Base-by-base conservation (phyloP, 2,888 invertebrate genomes). In the Heterodera filipjevi region DNA sequence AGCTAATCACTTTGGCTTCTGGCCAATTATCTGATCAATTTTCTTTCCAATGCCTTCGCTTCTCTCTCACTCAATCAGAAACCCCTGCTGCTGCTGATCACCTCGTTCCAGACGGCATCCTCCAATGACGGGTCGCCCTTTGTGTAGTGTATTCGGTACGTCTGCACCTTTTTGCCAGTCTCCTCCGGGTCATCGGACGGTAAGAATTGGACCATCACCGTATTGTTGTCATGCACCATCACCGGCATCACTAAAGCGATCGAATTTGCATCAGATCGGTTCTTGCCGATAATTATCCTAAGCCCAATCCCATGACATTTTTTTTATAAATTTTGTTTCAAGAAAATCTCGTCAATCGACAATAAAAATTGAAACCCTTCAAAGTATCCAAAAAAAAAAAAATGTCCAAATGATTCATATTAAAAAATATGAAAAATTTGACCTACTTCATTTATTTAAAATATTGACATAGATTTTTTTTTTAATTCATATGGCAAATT, bases 41-140 rank as follows among this genome's bases (percentile, higher is more conserved):
- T 27, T 3, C 30, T 16, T 19, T 12, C 22, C 53, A 12, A 22
- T n/a, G n/a, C n/a, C n/a, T 73, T 53, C 32, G 27, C 19, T 44
- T 35, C 30, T 33, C 14, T 35, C 39, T 64, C 77, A 22, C 49
- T 27, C 19, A 16, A 49, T 49, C 49, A 49, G n/a, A n/a, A n/a
- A n/a, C n/a, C n/a, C 1, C 16, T 5, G 14, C 16, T 14, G 10
- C 19, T 49, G 81, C 80, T 83, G 86, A 59, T 81, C 84, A 89
- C 75, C 71, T 89, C 88, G 49, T 86, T 89, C 88, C 88, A 88
- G 27, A 83, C 84, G 10, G 86, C 84, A 16, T 85, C 85, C n/a
- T 88, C 88, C 19, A 82, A 81, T 12, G 81, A 79, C 5, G 87
- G 86, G 64, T 89, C 88, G 53, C 86, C 89, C 10, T 82, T 81